These are phyloP conservation scores for Sylvilagus floridanus DNA, from an alignment of 2,797 vertebrate species.

Conservation along the genomic window DNA sequence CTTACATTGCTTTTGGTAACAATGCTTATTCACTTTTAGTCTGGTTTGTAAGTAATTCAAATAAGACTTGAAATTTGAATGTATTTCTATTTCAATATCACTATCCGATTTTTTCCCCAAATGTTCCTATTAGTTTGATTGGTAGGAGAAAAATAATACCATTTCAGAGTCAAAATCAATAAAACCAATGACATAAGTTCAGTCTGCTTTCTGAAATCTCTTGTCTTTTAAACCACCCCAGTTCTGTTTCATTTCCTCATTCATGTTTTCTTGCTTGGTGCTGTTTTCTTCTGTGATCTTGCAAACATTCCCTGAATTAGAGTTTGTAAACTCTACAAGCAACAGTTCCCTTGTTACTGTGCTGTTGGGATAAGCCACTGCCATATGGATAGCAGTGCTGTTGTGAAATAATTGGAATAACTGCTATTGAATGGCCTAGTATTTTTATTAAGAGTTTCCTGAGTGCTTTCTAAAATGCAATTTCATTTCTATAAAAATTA, in stretches of 20 bases:
- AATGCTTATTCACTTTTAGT: neutral
- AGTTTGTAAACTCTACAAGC: neutral
- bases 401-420: conserved; percentile 51
- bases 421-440: neutral
- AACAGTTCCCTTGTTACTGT: conserved; percentile 19
- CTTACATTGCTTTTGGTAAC: neutral
- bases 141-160: neutral
- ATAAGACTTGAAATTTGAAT: neutral
- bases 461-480: conserved; percentile 27
- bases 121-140: neutral
- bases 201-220: neutral
- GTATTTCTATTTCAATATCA: neutral
- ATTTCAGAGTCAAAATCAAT: conserved; percentile 37
- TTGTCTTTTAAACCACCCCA: conserved; percentile 6
- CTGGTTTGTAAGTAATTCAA: neutral
- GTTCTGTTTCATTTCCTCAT: conserved; percentile 39
- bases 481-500: conserved; percentile 21
- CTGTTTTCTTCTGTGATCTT: conserved; percentile 37
- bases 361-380: neutral
- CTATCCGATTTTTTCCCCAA: neutral
- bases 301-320: neutral
- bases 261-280: conserved; percentile 52
- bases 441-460: conserved; percentile 31
- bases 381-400: neutral
- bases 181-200: neutral